phyloP scores from a whole-genome alignment of 1,140 invertebrate genomes.

The Trichonephila clavipes region DNA sequence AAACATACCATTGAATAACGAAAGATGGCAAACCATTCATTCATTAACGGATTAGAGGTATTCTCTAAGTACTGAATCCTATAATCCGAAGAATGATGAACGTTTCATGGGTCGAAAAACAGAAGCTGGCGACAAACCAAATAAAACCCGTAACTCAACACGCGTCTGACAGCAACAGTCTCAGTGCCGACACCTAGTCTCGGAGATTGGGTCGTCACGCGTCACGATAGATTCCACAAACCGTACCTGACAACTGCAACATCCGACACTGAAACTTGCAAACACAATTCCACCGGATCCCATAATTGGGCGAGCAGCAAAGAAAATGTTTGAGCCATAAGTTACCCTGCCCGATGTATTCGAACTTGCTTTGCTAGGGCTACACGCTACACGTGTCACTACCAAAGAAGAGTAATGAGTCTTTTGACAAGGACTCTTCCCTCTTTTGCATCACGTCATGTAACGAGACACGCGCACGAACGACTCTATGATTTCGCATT shows the following conservation, averaged over 20 bases:
- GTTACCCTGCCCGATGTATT: neutral
- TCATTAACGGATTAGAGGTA: neutral
- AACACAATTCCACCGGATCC: conserved; percentile 29
- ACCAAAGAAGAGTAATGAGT: neutral
- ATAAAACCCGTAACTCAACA: conserved; percentile 53
- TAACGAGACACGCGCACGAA: too few relatives aligned
- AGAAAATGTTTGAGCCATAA: conserved; percentile 10
- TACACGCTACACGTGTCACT: neutral
- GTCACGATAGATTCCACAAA: neutral
- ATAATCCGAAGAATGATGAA: conserved; percentile 36
- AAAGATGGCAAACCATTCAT: neutral
- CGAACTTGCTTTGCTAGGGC: neutral
- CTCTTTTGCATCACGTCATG: too few relatives aligned
- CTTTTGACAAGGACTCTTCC: neutral
- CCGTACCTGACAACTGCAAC: conserved; percentile 31
- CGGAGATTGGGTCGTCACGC: neutral
- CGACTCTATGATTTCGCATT: too few relatives aligned
- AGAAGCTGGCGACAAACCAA: conserved; percentile 66
- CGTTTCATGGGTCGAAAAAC: conserved; percentile 32
- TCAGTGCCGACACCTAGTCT: conserved; percentile 48
- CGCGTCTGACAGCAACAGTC: conserved; percentile 57
- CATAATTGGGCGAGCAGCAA: conserved; percentile 63
- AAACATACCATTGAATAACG: neutral
- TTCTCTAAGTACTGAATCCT: neutral
- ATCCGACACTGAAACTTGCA: conserved; percentile 31